Conservation (phyloP, 1,140 invertebrate species). For the Ooceraea biroi region DNA sequence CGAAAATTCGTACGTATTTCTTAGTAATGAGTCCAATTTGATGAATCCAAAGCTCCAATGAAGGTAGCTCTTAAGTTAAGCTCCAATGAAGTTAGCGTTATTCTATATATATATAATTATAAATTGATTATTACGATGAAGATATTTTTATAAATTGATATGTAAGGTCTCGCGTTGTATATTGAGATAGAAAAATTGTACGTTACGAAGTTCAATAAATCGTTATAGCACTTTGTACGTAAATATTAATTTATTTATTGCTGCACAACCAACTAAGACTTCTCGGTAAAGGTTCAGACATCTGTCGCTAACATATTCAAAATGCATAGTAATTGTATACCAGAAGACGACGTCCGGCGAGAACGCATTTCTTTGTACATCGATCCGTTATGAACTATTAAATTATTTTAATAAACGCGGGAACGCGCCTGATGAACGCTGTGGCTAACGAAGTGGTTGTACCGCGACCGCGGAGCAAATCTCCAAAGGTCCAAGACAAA, state of each 20-base stretch:
- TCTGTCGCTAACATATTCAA: constrained; percentile 71
- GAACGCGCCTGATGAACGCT: constrained; percentile 53
- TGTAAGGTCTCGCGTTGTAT: no score
- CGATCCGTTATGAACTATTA: constrained; percentile 71
- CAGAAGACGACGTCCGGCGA: constrained; percentile 65
- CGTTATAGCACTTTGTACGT: constrained; percentile 63
- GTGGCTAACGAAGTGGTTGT: constrained; percentile 68
- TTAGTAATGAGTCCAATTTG: no score
- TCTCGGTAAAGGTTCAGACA: constrained; percentile 73
- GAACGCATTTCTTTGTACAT: constrained; percentile 74
- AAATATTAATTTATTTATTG: constrained; percentile 78
- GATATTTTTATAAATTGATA: no score
- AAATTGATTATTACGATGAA: no score
- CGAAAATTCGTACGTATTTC: no score
- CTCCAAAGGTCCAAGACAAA: neutral
- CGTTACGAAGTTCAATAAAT: constrained; percentile 8
- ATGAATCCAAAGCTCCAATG: no score
- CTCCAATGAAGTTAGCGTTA: no score
- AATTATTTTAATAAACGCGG: constrained; percentile 45
- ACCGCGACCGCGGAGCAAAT: constrained; percentile 38
- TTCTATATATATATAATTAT: no score
- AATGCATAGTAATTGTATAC: constrained; percentile 68
- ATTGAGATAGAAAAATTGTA: no score
- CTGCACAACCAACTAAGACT: constrained; percentile 75
- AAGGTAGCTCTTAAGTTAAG: no score